Conservation (phyloP, 2,113 vertebrate species). For the Poeciliopsis turrubarensis region DNA sequence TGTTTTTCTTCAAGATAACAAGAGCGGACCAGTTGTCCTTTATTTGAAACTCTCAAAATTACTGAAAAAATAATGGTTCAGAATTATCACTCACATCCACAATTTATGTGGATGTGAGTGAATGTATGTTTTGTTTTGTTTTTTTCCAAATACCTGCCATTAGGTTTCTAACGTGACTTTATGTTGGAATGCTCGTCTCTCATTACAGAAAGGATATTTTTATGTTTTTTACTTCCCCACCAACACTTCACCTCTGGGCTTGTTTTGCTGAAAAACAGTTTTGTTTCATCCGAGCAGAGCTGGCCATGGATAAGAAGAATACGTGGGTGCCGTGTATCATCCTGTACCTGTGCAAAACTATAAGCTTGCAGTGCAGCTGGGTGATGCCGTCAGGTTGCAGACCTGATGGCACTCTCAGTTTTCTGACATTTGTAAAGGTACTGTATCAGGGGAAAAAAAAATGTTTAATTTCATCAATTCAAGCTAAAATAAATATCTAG, state of each 20-base stretch:
- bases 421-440: conserved; percentile 16
- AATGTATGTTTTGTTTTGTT: too few species aligned
- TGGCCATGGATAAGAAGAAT: conserved; percentile 59
- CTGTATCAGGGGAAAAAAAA: not conserved
- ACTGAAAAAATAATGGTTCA: not conserved
- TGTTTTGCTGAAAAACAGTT: conserved; percentile 48
- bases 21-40: too few species aligned
- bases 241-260: conserved; percentile 31
- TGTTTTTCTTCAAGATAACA: too few species aligned
- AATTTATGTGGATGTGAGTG: not conserved
- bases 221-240: not conserved
- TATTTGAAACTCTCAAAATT: too few species aligned
- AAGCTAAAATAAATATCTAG: not conserved
- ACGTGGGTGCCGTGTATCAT: conserved; percentile 49
- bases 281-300: conserved; percentile 35
- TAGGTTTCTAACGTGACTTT: conserved; percentile 9
- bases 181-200: conserved; percentile 18
- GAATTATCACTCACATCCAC: not conserved
- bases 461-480: not conserved
- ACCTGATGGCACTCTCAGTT: conserved; percentile 26
- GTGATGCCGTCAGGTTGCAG: conserved; percentile 47
- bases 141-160: conserved; percentile 19
- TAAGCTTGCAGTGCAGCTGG: conserved; percentile 30
- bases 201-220: conserved; percentile 24
- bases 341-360: conserved; percentile 44